Conservation (phyloP, 2,797 vertebrate genomes). For the Typhlichthys subterraneus region DNA sequence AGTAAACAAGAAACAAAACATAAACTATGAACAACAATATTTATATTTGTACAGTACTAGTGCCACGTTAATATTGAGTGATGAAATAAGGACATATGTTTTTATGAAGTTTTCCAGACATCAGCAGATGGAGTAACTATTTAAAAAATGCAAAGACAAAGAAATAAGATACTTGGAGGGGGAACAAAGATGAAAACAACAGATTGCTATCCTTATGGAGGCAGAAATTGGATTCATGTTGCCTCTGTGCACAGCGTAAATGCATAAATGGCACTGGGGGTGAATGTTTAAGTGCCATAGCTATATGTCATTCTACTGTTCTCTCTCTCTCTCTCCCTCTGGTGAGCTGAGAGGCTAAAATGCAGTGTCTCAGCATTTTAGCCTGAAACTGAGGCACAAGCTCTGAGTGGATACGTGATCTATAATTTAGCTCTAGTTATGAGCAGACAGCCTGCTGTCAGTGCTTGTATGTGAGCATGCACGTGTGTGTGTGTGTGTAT, state of each 20-base stretch:
- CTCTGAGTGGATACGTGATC: constrained; percentile 59
- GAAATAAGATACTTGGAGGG: neutral
- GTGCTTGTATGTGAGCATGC: constrained; percentile 34
- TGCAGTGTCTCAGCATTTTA: constrained; percentile 54
- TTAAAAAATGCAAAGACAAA: neutral
- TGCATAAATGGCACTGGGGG: neutral
- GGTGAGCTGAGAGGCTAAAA: constrained; percentile 38
- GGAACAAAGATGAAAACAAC: neutral
- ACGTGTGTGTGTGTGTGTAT: constrained; percentile 28
- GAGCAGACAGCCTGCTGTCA: constrained; percentile 51
- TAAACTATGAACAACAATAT: no score
- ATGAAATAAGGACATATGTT: no score
- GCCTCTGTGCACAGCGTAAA: neutral
- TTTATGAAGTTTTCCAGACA: no score
- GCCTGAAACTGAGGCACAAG: constrained; percentile 42
- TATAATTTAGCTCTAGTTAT: constrained; percentile 69
- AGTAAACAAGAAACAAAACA: no score
- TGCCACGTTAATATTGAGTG: no score
- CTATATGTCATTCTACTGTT: constrained; percentile 15
- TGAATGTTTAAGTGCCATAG: constrained; percentile 21
- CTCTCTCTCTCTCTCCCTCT: constrained; percentile 26
- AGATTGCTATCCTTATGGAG: neutral
- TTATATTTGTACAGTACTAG: no score
- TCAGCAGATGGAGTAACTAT: no score
- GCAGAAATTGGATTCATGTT: neutral